Evolutionary conservation across 1,140 invertebrate genomes (phyloP).

Genomic region (Cydia amplana): DNA sequence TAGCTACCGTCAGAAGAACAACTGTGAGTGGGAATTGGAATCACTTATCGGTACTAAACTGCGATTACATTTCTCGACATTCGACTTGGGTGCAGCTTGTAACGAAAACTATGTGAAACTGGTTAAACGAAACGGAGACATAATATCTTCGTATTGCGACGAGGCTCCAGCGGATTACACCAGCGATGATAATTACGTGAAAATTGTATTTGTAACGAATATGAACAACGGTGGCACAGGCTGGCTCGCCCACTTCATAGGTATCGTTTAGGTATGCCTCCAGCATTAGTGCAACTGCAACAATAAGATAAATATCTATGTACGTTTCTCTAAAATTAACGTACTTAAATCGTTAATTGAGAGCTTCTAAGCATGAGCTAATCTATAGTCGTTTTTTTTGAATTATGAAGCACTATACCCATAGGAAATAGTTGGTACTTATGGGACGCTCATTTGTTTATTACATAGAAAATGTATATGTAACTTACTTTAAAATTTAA

Average conservation of each 20-base stretch:
- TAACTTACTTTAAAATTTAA: too few species aligned
- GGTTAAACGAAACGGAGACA: constrained; percentile 68
- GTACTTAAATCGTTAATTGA: too few species aligned
- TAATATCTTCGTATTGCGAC: constrained; percentile 67
- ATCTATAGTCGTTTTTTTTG: too few species aligned
- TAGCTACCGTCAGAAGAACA: constrained; percentile 80
- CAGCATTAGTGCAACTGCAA: too few species aligned
- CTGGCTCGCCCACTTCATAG: constrained; percentile 81
- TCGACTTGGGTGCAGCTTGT: constrained; percentile 85
- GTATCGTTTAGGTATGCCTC: constrained; percentile 33
- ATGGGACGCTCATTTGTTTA: too few species aligned
- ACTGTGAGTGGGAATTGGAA: constrained; percentile 86
- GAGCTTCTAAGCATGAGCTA: too few species aligned
- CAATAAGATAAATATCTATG: too few species aligned
- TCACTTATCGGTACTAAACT: constrained; percentile 83
- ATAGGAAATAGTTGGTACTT: too few species aligned
- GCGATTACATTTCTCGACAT: constrained; percentile 81
- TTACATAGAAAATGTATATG: too few species aligned
- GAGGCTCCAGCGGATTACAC: constrained; percentile 81
- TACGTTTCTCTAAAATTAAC: too few species aligned
- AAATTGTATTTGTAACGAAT: constrained; percentile 82
- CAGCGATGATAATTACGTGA: constrained; percentile 78
- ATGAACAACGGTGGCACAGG: constrained; percentile 85
- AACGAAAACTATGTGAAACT: constrained; percentile 82
- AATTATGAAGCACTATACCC: too few species aligned